These are phyloP conservation scores for Hypanus sabinus DNA, from an alignment of 2,113 vertebrate genomes.

Conservation along the genomic window DNA sequence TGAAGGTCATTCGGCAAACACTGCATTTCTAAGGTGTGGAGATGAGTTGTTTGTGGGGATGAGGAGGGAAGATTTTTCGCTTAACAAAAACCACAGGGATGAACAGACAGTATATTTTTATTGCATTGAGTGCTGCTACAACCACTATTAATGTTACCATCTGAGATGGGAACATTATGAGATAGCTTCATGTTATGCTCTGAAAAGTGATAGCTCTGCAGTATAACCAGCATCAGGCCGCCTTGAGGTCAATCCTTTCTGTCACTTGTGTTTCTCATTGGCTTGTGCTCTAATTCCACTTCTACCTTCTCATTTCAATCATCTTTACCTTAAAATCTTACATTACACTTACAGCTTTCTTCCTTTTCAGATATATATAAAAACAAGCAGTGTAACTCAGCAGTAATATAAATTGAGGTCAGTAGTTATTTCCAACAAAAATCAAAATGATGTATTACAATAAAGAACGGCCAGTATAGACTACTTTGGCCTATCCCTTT, in stretches of 20 bases:
- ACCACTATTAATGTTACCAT: slow-evolving; percentile 40
- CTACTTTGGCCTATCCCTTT: background rate
- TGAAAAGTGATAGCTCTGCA: slow-evolving; percentile 40
- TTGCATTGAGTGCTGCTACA: slow-evolving; percentile 41
- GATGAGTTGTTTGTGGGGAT: background rate
- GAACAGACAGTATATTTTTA: slow-evolving; percentile 42
- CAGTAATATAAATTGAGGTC: slow-evolving; percentile 27
- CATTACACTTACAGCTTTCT: background rate
- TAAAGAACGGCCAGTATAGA: background rate
- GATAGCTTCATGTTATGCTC: slow-evolving; percentile 39
- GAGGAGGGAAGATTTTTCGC: background rate
- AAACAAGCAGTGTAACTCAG: background rate
- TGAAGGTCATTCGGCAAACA: slow-evolving; percentile 2
- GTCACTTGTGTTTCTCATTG: slow-evolving; percentile 44
- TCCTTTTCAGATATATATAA: background rate
- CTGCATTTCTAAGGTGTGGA: background rate
- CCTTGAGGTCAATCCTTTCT: slow-evolving; percentile 44
- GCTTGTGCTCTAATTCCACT: slow-evolving; percentile 45
- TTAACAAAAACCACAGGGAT: slow-evolving; percentile 39
- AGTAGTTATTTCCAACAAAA: background rate
- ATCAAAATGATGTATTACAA: background rate
- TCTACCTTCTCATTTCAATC: slow-evolving; percentile 45
- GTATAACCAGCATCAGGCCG: slow-evolving; percentile 40
- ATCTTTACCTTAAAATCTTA: slow-evolving; percentile 40
- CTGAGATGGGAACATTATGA: slow-evolving; percentile 40